A percentile compares a stretch with the other conserved stretches of the same genome.
These are phyloP conservation scores for Diarsia brunnea DNA, from an alignment of 2,888 invertebrate species.

Conservation along the genomic window DNA sequence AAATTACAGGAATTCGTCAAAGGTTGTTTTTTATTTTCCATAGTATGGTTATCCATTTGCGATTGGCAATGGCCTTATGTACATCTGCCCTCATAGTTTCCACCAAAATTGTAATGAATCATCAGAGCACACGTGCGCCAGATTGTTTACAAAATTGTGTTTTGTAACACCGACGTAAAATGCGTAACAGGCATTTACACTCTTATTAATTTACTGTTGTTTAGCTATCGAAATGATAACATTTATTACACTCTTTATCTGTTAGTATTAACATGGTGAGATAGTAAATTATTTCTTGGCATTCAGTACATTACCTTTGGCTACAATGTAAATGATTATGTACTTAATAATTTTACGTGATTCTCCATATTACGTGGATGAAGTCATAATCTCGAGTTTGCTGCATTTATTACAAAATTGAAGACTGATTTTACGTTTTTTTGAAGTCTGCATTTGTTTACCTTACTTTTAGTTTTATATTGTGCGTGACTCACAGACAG, in stretches of 20 bases:
- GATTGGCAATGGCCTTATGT: slow-evolving; percentile 70
- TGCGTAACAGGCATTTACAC: slow-evolving; percentile 76
- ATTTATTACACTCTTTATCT: slow-evolving; percentile 60
- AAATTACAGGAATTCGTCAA: slow-evolving; percentile 1
- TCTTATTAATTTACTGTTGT: slow-evolving; percentile 76
- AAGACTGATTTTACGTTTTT: slow-evolving; percentile 69
- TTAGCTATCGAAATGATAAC: slow-evolving; percentile 70
- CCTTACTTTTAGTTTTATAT: slow-evolving; percentile 81
- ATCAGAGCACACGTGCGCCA: slow-evolving; percentile 81
- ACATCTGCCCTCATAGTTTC: slow-evolving; percentile 75
- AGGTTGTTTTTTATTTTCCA: background rate
- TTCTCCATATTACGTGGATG: slow-evolving; percentile 14
- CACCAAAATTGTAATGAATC: slow-evolving; percentile 76
- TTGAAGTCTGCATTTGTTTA: slow-evolving; percentile 80
- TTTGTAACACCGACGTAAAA: slow-evolving; percentile 82
- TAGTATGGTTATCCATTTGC: slow-evolving; percentile 10
- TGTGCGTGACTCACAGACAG: slow-evolving; percentile 82
- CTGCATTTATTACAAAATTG: slow-evolving; percentile 66
- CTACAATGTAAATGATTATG: slow-evolving; percentile 21
- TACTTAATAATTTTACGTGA: slow-evolving; percentile 16
- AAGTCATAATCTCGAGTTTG: slow-evolving; percentile 46
- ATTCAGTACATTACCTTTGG: slow-evolving; percentile 26
- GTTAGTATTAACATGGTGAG: slow-evolving; percentile 60
- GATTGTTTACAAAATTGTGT: slow-evolving; percentile 86
- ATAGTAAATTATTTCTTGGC: slow-evolving; percentile 59